Base-by-base conservation (phyloP, 2,113 vertebrate genomes). In the Microcebus murinus region DNA sequence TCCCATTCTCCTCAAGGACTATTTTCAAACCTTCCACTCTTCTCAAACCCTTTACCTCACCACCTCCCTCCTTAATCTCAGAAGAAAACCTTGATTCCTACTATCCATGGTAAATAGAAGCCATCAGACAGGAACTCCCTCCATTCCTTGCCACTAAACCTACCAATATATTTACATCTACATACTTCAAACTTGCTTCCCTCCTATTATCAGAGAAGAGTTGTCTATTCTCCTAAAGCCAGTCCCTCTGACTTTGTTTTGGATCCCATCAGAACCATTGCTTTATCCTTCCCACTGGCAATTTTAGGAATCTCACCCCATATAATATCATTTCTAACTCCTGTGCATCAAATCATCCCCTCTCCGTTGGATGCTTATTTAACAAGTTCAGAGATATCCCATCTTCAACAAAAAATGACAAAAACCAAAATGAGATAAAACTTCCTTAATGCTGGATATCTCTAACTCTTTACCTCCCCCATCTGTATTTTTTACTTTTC, bases 401-500 rank as follows among this genome's bases (percentile, higher is more conserved):
- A 55, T 67, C 9, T 79, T 70, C n/a, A 59, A 68, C 27, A 77
- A 79, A 20, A 71, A 68, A 20, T 21, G 50, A 50, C 6, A 10
- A 55, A 90, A 95, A 84, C 39, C 23, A 84, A 85, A 85, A 59
- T 70, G 18, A 92, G 88, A 95, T 79, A 45, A 93, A 52, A 17
- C 21, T 92, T 76, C 76, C 91, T 50, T 87, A 95, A n/a, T 89
- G 85, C 27, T 87, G 94, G 27, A 70, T 92, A 8, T 77, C 71
- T 57, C 87, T 91, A 57, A 92, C 57, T 91, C 80, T 91, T 76
- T 94, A 94, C 63, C 77, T 63, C 57, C 83, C 71, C 9, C n/a
- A 55, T 79, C 21, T 57, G 39, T 23, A 31, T n/a, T 84, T 12
- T 86, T 73, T 86, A n/a, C 15, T 74, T 86, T 96, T 74, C 48